These are phyloP conservation scores for Calephelis nemesis DNA, from an alignment of 1,140 invertebrate species.

Conservation along the genomic window DNA sequence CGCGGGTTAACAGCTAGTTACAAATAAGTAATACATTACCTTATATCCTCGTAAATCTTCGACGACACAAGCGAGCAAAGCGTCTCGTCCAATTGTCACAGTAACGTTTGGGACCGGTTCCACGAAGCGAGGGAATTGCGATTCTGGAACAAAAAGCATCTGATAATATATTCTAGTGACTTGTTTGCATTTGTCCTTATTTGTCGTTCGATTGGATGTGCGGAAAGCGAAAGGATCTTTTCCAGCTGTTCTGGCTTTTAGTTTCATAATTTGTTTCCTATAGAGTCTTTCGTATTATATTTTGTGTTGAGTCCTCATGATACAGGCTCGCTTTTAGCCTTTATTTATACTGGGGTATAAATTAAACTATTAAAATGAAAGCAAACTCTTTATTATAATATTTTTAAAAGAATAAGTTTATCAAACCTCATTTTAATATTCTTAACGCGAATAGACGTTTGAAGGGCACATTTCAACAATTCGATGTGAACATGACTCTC, in stretches of 20 bases:
- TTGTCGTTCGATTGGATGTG: constrained; percentile 20
- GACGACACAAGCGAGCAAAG: constrained; percentile 95
- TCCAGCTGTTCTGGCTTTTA: constrained; percentile 8
- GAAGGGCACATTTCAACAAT: no score
- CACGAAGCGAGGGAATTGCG: constrained; percentile 88
- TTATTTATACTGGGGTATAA: no score
- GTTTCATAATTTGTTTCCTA: background rate
- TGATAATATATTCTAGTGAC: constrained; percentile 34
- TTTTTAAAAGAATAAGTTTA: no score
- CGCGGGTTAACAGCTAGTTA: no score
- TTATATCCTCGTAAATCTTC: constrained; percentile 94
- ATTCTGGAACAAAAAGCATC: constrained; percentile 57
- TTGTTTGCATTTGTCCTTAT: constrained; percentile 30
- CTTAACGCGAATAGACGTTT: no score
- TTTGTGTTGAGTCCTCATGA: no score
- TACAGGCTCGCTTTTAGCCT: no score
- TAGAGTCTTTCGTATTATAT: no score
- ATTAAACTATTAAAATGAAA: no score
- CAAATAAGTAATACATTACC: constrained; percentile 78
- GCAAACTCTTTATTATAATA: no score
- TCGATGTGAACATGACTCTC: no score
- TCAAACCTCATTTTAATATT: no score
- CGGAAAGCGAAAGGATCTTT: constrained; percentile 14
- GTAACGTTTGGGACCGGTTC: constrained; percentile 96
- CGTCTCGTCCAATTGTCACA: constrained; percentile 92